phyloP scores from a whole-genome alignment of 2,888 invertebrate genomes.

The Eupeodes latifasciatus region DNA sequence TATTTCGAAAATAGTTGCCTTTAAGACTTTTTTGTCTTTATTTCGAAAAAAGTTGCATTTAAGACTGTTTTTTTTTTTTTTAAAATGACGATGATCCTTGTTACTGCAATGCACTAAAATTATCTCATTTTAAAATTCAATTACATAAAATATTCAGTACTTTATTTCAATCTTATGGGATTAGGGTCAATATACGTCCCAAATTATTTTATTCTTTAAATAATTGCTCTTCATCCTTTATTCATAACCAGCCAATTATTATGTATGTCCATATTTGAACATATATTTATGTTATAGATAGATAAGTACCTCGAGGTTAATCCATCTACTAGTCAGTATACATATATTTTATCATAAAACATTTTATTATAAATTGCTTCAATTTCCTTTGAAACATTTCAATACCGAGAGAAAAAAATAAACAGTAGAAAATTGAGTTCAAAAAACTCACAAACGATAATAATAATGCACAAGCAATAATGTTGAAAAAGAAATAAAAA shows the following conservation, averaged over 20 bases:
- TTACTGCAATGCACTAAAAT: too few species aligned
- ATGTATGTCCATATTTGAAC: background rate
- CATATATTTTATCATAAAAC: background rate
- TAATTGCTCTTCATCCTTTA: background rate
- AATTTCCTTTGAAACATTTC: conserved; percentile 40
- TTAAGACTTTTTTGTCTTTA: too few species aligned
- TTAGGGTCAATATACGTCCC: too few species aligned
- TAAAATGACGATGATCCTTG: too few species aligned
- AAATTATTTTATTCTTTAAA: background rate
- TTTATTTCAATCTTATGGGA: too few species aligned
- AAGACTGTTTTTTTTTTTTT: too few species aligned
- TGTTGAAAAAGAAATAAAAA: background rate
- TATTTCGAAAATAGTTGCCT: too few species aligned
- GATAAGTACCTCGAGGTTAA: too few species aligned
- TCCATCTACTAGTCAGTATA: background rate
- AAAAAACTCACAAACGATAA: conserved; percentile 63
- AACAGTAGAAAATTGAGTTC: conserved; percentile 12
- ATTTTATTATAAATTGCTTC: conserved; percentile 1
- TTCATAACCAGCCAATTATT: conserved; percentile 24
- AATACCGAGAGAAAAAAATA: conserved; percentile 31
- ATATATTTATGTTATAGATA: background rate
- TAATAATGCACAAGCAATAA: conserved; percentile 7
- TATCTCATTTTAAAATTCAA: too few species aligned
- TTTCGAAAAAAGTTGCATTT: too few species aligned
- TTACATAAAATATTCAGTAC: too few species aligned